Evolutionary conservation across 2,888 invertebrate genomes (phyloP).

Genomic region (Agapetus fuscipes): DNA sequence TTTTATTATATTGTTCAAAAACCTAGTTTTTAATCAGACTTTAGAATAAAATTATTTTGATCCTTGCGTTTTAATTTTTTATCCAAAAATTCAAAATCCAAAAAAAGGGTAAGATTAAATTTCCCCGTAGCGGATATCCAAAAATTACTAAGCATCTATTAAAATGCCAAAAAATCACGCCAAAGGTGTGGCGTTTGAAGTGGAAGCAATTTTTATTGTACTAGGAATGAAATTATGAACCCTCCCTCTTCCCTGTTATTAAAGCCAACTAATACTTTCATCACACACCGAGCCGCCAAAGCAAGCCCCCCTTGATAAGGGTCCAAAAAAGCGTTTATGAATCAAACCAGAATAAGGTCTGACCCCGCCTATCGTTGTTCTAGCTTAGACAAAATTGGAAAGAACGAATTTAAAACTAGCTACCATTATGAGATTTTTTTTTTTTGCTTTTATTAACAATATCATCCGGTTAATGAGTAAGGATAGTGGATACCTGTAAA

Average conservation of each 20-base stretch:
- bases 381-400: conserved; percentile 8
- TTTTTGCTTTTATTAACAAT: too few relatives aligned
- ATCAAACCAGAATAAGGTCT: conserved; percentile 9
- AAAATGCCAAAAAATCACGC: background rate
- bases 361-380: conserved; percentile 14
- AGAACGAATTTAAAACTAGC: background rate
- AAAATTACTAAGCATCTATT: background rate
- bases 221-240: conserved; percentile 11
- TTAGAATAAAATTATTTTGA: too few relatives aligned
- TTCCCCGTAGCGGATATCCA: too few relatives aligned
- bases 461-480: too few relatives aligned
- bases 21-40: too few relatives aligned
- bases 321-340: conserved; percentile 15
- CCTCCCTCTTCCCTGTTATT: conserved; percentile 12
- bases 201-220: background rate
- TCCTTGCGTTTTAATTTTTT: too few relatives aligned
- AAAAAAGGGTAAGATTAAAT: too few relatives aligned
- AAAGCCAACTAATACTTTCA: conserved; percentile 20
- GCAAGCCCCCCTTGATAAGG: conserved; percentile 20
- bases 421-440: background rate
- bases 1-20: too few relatives aligned
- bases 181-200: conserved; percentile 5
- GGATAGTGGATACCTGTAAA: too few relatives aligned
- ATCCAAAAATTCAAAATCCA: too few relatives aligned
- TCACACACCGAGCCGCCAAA: conserved; percentile 18